Conservation (phyloP, 2,113 vertebrate genomes). For the Pseudopodoces humilis region DNA sequence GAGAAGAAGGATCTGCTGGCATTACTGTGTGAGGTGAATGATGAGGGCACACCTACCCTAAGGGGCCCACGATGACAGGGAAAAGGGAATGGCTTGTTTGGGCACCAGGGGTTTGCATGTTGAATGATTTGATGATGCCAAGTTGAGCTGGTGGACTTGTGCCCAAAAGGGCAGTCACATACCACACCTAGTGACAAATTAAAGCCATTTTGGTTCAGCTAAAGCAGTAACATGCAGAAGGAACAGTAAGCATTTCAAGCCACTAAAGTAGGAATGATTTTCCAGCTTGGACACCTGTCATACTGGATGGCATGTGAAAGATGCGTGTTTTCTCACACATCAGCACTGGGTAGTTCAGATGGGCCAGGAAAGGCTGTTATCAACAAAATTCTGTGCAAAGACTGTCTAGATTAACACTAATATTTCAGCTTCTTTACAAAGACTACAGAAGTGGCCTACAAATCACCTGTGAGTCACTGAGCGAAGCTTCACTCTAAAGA, state of each 20-base stretch:
- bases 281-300: background rate
- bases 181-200: background rate
- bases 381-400: background rate
- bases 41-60: background rate
- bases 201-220: background rate
- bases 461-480: background rate
- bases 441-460: background rate
- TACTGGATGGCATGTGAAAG: rapidly evolving
- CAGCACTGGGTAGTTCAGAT: background rate
- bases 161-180: background rate
- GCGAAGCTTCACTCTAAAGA: background rate
- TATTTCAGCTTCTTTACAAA: background rate
- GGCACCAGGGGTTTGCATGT: background rate
- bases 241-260: background rate
- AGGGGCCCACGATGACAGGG: rapidly evolving
- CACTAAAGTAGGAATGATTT: background rate
- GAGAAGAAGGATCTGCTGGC: background rate
- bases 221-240: background rate
- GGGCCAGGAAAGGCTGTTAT: background rate
- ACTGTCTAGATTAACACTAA: background rate
- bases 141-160: background rate
- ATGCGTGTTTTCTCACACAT: rapidly evolving
- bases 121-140: background rate
- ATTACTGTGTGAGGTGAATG: background rate
- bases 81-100: background rate